Percentiles rank a stretch among this genome's conserved stretches.
Conservation (phyloP, 2,797 vertebrate species). For the Pterois miles region DNA sequence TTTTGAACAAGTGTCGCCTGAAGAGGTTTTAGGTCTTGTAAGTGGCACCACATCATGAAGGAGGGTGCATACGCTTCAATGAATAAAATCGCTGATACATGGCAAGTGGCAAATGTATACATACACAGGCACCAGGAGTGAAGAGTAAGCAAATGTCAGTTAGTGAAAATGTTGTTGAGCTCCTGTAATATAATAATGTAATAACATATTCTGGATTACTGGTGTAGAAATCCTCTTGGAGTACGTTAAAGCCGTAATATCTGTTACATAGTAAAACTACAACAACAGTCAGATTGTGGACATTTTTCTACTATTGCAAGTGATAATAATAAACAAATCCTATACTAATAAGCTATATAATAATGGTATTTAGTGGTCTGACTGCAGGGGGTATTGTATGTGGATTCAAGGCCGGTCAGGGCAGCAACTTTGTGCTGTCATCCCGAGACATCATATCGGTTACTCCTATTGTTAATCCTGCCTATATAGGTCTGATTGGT, state of each 20-base stretch:
- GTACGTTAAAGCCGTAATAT: not conserved
- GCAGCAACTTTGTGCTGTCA: too few species aligned
- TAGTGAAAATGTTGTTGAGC: not conserved
- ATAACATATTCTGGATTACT: not conserved
- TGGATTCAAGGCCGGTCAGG: too few species aligned
- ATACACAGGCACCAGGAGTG: not conserved
- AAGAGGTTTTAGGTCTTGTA: not conserved
- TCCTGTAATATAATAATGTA: too few species aligned
- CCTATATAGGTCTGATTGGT: not conserved
- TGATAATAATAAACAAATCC: too few species aligned
- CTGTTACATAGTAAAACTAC: not conserved
- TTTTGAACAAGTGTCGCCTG: constrained; percentile 1
- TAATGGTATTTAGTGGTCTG: too few species aligned
- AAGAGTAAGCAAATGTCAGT: not conserved
- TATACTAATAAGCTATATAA: too few species aligned
- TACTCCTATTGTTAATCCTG: not conserved
- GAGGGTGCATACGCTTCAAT: not conserved
- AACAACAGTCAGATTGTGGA: not conserved
- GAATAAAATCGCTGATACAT: not conserved
- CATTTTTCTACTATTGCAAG: not conserved
- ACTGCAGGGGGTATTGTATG: accelerated
- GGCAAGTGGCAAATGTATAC: not conserved
- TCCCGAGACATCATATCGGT: too few species aligned
- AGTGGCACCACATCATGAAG: not conserved
- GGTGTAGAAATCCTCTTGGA: not conserved